A percentile compares a stretch with the other conserved stretches of the same genome.
Evolutionary conservation across 2,888 invertebrate species (phyloP).

Genomic region (Himalopsyche tibetana): DNA sequence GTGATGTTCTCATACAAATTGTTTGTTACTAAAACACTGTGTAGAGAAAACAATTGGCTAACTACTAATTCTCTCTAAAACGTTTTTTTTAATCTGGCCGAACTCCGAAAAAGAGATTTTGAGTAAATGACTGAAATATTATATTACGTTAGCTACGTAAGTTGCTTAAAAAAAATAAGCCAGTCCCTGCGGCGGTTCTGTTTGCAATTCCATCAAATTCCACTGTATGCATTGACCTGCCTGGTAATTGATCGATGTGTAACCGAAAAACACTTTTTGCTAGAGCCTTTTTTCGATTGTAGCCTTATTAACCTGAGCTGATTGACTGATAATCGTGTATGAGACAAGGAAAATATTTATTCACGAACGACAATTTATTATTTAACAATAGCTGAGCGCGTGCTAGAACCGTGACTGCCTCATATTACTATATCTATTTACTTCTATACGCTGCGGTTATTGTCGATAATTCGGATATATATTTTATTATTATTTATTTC

Average conservation of each 20-base stretch:
- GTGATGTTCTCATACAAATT: no score
- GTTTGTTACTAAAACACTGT: no score
- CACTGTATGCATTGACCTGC: slow-evolving; percentile 54
- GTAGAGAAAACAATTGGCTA: no score
- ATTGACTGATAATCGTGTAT: not conserved
- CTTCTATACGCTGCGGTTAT: no score
- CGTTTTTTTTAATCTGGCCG: no score
- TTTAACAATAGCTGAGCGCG: not conserved
- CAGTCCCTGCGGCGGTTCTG: not conserved
- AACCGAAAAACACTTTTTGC: slow-evolving; percentile 4
- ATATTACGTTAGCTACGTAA: no score
- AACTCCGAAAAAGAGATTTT: no score
- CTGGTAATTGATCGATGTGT: not conserved
- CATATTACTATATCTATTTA: not conserved
- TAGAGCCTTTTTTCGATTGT: not conserved
- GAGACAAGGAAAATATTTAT: not conserved
- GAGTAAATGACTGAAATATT: no score
- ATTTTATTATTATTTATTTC: no score
- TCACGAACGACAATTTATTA: not conserved
- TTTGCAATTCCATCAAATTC: slow-evolving; percentile 35
- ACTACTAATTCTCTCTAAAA: no score
- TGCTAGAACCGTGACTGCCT: not conserved
- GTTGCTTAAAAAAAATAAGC: no score
- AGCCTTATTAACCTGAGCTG: not conserved
- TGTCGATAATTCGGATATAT: no score